Evolutionary conservation across 1,140 invertebrate species (phyloP), one percentile per base, ranked within the genome.

Genomic region (Ectropis grisescens): DNA sequence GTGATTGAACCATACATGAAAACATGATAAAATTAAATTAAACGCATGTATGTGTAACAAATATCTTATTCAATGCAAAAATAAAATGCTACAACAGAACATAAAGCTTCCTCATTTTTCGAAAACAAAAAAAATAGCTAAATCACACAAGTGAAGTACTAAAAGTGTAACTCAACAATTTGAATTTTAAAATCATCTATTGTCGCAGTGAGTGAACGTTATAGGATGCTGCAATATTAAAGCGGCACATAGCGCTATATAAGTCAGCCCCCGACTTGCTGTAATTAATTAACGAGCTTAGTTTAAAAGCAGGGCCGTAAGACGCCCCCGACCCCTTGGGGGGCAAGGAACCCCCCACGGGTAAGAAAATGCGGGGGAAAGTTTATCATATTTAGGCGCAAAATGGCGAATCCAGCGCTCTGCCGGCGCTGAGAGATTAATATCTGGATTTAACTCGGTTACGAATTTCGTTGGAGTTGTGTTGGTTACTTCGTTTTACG

Each of bases 281-380:
- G 69, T 78, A 81, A 81, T 81, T 81, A 81, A 81, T 81, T 81
- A 81, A 81, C 74, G 76, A 76, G 72, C 76, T 81, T 81, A 81
- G 74, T 78, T 79, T 81, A 81, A 79, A 81, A 81, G 76, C 76
- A 75, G 72, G 72, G 72, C 66, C 67, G 69, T 81, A 78, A 80
- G 71, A 71, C 71, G 71, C 60, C 3, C 3, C 8, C 16, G 8
- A 3, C 16, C 16, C 8, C 16, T 8, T 4, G 16, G 16, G 16
- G 16, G 16, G 16, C 56, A 67, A 75, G 65, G 58, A 60, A 59
- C 41, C n/a, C n/a, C n/a, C n/a, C n/a, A 44, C 49, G 59, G 68
- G 50, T 49, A 13, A 16, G 47, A 46, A 81, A 81, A 74, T 81
- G 74, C 55, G 71, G 72, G 75, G 71, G 76, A 78, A 81, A 78